Evolutionary conservation across 2,888 invertebrate species (phyloP), one percentile per base, ranked within the genome.

Genomic region (Corbicula japonica): DNA sequence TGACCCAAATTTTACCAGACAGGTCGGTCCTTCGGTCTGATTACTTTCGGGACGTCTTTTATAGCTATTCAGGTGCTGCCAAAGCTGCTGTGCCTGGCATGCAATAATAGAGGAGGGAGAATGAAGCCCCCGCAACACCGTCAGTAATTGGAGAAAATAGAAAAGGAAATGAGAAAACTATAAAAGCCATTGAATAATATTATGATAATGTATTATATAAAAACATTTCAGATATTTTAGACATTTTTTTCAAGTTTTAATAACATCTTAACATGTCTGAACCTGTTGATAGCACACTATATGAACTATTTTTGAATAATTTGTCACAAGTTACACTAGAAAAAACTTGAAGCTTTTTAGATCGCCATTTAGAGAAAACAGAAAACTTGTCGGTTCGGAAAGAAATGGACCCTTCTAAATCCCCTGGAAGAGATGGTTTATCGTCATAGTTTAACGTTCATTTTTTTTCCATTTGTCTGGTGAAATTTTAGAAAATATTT

Each of bases 381-480:
- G 48, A 63, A 63, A 63, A 48, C 12, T 34, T 48, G 6, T 10
- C 3, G 2, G 34, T 12, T 21, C 21, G 62, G 8, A 41, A 62
- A 50, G 6, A 41, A 26, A 63, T 62, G 62, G 18, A 63, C 6
- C 38, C 44, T 15, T 52, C 48, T 38, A 77, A 72, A 62, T 68
- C 71, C 23, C 77, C 77, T 10, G 77, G 77, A 41, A 58, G 65
- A 58, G 70, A 71, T 52, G 76, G 76, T 26, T 46, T 76, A 30
- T 28, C 65, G 10, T 35, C 52, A 1, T 34, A 35, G 3, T 70
- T 76, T 56, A 63, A 76, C 32, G 28, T 74, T 23, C 46, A 34
- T 10, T 66, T 66, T 21, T n/a, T 66, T 66, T 50, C 15, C n/a
- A 66, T 50, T 21, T 76, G 35, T 65, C 63, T 65, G 70, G 76